Evolutionary conservation across 2,113 vertebrate genomes (phyloP).

Genomic region (Vombatus ursinus): DNA sequence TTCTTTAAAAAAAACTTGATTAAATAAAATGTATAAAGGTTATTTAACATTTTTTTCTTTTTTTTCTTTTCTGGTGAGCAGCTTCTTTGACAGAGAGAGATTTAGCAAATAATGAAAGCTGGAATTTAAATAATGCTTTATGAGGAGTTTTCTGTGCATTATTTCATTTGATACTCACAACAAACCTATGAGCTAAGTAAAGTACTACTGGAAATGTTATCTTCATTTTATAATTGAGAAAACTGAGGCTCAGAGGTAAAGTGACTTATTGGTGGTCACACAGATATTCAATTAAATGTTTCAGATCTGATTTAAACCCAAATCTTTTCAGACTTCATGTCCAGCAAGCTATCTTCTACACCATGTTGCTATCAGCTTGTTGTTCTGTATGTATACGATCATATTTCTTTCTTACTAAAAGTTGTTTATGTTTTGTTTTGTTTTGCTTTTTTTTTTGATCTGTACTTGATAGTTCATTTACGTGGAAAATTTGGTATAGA

Average conservation of each 20-base stretch:
- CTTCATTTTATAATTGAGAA: background rate
- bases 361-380: slow-evolving; percentile 30
- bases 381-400: slow-evolving; percentile 53
- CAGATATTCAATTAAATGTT: background rate
- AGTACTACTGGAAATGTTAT: background rate
- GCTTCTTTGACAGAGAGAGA: slow-evolving; percentile 47
- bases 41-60: background rate
- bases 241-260: background rate
- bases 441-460: background rate
- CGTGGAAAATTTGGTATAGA: background rate
- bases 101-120: slow-evolving; percentile 37
- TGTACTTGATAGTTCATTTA: background rate
- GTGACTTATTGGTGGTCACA: background rate
- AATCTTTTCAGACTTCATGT: background rate
- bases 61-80: slow-evolving; percentile 53
- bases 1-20: slow-evolving; percentile 45
- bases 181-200: background rate
- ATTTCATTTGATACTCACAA: background rate
- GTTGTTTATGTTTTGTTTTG: background rate
- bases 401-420: slow-evolving; percentile 57
- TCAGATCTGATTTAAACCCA: background rate
- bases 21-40: slow-evolving; percentile 68
- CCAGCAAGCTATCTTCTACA: background rate
- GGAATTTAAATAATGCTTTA: background rate
- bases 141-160: background rate